Conservation (phyloP, 1,140 invertebrate species). For the Vollenhovia emeryi region DNA sequence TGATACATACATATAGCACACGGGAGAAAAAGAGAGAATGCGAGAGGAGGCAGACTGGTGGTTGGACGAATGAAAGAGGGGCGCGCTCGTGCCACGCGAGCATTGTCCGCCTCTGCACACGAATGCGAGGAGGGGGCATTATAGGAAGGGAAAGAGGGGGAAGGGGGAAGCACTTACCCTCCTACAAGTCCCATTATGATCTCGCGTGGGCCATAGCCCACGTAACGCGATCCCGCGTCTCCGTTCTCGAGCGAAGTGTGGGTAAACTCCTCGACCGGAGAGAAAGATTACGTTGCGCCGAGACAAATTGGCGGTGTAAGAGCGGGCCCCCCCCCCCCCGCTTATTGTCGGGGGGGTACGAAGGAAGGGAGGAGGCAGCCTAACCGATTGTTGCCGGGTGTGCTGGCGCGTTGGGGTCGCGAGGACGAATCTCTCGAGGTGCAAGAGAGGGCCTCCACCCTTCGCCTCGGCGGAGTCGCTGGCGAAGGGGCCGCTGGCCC, state of each 20-base stretch:
- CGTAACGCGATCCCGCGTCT: conserved; percentile 65
- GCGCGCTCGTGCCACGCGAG: conserved; percentile 57
- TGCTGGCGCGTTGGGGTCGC: conserved; percentile 30
- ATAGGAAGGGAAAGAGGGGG: background rate
- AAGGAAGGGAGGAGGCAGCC: conserved; percentile 28
- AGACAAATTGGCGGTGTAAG: conserved; percentile 71
- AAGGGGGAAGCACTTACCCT: conserved; percentile 40
- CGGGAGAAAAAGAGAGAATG: background rate
- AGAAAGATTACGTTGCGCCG: conserved; percentile 54
- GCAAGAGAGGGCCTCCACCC: conserved; percentile 78
- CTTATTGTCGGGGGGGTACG: conserved; percentile 45
- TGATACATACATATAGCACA: background rate
- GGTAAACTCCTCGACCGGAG: conserved; percentile 12
- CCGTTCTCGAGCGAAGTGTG: background rate
- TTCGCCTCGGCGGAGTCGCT: conserved; percentile 64
- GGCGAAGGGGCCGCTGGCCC: conserved; percentile 83
- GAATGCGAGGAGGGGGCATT: conserved; percentile 32
- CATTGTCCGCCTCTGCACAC: conserved; percentile 55
- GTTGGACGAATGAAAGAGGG: conserved; percentile 52
- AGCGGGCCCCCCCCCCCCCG: conserved; percentile 35
- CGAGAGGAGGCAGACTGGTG: conserved; percentile 29
- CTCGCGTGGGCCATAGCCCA: conserved; percentile 31
- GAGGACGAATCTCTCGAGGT: conserved; percentile 67
- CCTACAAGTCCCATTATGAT: conserved; percentile 61
- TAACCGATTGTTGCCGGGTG: conserved; percentile 57